Conservation (phyloP, 2,113 vertebrate species). For the Gymnocephalus cernua region DNA sequence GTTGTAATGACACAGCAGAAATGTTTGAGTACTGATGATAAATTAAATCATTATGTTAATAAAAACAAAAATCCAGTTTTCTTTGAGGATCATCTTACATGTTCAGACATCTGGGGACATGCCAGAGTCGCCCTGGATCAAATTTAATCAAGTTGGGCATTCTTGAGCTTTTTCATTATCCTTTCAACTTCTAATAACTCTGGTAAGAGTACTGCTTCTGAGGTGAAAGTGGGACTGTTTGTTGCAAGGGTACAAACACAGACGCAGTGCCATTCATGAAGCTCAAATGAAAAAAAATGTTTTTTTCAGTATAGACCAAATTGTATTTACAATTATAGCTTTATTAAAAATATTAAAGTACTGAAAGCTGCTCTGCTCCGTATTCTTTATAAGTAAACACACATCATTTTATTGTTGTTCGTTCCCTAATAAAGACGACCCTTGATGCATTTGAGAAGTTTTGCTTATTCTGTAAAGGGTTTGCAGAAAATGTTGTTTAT, state of each 20-base stretch:
- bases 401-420: background rate
- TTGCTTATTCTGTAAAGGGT: background rate
- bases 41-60: slow-evolving; percentile 15
- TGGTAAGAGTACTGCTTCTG: slow-evolving; percentile 20
- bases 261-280: background rate
- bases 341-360: background rate
- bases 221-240: slow-evolving; percentile 24
- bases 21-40: background rate
- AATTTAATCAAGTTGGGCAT: slow-evolving; percentile 28
- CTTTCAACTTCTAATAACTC: slow-evolving; percentile 36
- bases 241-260: background rate
- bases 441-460: background rate
- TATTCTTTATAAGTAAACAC: too few species aligned
- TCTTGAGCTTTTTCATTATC: slow-evolving; percentile 28
- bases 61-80: background rate
- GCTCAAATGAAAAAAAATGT: background rate
- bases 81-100: background rate
- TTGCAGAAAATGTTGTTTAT: background rate
- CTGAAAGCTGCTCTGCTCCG: background rate
- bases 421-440: background rate
- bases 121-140: background rate
- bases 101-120: slow-evolving; percentile 48
- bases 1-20: background rate
- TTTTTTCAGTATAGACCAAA: background rate
- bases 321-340: background rate